Conservation (phyloP, 2,797 vertebrate genomes). For the Knipowitschia caucasica region DNA sequence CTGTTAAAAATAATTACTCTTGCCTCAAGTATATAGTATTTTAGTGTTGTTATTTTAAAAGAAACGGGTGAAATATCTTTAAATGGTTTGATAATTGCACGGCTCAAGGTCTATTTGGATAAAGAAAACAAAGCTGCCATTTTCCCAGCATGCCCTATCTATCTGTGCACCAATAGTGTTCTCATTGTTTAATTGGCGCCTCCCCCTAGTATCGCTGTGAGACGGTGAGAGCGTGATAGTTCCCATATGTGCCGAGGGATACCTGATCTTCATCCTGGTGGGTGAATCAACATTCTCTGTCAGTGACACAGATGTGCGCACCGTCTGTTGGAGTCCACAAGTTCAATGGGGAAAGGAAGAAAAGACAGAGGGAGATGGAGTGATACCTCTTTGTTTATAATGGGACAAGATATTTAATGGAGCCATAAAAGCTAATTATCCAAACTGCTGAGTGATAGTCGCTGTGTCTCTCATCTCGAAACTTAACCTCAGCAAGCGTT, state of each 20-base stretch:
- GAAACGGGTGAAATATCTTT: not conserved
- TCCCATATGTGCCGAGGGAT: conserved; percentile 74
- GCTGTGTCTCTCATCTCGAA: conserved; percentile 28
- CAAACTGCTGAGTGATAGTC: conserved; percentile 55
- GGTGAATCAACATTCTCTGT: conserved; percentile 70
- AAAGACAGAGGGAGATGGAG: conserved; percentile 42
- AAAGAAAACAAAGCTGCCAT: conserved; percentile 23
- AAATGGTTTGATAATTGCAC: conserved; percentile 16
- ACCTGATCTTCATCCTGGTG: conserved; percentile 70
- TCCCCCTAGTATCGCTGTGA: conserved; percentile 15
- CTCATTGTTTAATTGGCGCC: conserved; percentile 18
- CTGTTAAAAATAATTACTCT: not conserved
- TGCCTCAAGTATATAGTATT: not conserved
- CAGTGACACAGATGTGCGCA: conserved; percentile 63
- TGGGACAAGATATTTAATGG: conserved; percentile 57
- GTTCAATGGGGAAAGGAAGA: conserved; percentile 36
- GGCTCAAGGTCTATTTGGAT: conserved; percentile 5
- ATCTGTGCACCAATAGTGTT: conserved; percentile 19
- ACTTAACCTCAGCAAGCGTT: conserved; percentile 21
- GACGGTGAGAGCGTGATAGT: conserved; percentile 53
- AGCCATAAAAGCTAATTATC: conserved; percentile 48
- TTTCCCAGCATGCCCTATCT: conserved; percentile 10
- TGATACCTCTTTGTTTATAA: conserved; percentile 54
- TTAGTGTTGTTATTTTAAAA: not conserved
- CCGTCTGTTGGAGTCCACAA: conserved; percentile 48